Base-by-base conservation (phyloP, 1,140 invertebrate genomes). In the fruit fly (Drosophila melanogaster) region DNA sequence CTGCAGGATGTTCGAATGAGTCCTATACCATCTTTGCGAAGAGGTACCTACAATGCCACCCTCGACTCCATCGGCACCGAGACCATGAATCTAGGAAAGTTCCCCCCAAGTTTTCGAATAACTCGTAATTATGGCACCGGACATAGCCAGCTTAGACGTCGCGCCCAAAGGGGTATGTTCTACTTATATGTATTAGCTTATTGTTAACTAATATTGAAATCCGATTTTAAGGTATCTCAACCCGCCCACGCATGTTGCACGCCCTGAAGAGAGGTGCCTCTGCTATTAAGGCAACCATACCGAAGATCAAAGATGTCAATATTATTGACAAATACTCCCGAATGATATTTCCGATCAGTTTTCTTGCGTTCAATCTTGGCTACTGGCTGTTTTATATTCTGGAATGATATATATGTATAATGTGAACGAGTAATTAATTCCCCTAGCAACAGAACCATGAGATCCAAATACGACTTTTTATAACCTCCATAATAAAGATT, bases 321-420 rank as follows among this genome's bases (percentile, higher is more conserved):
- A 96, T 98, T 46, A 99, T 99, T 83, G 98, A 99, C 93, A 98
- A 98, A 89, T 98, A 98, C 91, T 98, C 98, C 8, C 94, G 98
- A 70, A 95, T 99, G 66, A 94, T 98, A 54, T 99, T 99, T 93
- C 98, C 98, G 0, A 95, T 98, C 22, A 96, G 97, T 64, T 99
- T 99, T 92, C 94, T 99, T 77, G 91, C 98, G 40, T 99, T 99
- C 93, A 99, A 99, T 92, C 94, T 96, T 14, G 95, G 96, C 59
- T 99, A 99, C 92, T 99, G 98, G 98, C 95, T 96, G 76, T 99
- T 98, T 92, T 99, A 99, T 92, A 95, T 97, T 77, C 93, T 97
- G 62, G 94, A 95, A 92, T 95, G 77, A 91, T 73, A 47, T 61
- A 57, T 56, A 47, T 61, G 40, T 56, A 26, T 54, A 37, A 30